Evolutionary conservation across 2,797 vertebrate genomes (phyloP).

Genomic region (Tenualosa thibaudeaui): DNA sequence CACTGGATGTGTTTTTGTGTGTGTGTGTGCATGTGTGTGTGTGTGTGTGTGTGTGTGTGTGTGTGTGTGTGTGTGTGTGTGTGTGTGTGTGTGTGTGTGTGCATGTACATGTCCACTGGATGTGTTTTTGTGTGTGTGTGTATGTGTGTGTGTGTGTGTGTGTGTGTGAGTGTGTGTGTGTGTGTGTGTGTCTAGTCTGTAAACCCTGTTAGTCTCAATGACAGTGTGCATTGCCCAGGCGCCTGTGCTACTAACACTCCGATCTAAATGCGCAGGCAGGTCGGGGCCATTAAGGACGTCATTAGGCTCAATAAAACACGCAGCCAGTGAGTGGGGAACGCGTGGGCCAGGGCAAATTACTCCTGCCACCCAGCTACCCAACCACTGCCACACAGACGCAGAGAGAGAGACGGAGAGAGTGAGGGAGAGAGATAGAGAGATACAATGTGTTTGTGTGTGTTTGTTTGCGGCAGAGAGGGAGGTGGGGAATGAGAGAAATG

Average conservation of each 20-base stretch:
- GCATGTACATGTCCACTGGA: background rate
- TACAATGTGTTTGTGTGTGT: background rate
- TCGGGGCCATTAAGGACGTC: constrained; percentile 75
- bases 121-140: constrained; percentile 33
- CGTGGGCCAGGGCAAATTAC: constrained; percentile 53
- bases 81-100: constrained; percentile 37
- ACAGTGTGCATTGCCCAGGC: constrained; percentile 15
- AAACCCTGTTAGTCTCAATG: constrained; percentile 17
- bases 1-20: constrained; percentile 25
- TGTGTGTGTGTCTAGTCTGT: background rate
- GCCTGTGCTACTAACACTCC: constrained; percentile 70
- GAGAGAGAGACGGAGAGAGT: background rate
- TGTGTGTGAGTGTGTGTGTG: background rate
- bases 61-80: background rate
- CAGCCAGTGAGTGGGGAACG: constrained; percentile 42
- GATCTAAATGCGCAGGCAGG: constrained; percentile 83
- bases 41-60: background rate
- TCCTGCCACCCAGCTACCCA: background rate
- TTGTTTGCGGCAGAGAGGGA: background rate
- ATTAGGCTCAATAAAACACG: constrained; percentile 68
- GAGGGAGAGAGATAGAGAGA: background rate
- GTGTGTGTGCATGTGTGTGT: constrained; percentile 33
- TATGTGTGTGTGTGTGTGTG: constrained; percentile 25
- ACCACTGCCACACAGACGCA: constrained; percentile 7
- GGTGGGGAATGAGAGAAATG: background rate